Percentiles rank a stretch among this genome's conserved stretches.
phyloP scores from a whole-genome alignment of 2,888 invertebrate species.

The Platynereis dumerilii region DNA sequence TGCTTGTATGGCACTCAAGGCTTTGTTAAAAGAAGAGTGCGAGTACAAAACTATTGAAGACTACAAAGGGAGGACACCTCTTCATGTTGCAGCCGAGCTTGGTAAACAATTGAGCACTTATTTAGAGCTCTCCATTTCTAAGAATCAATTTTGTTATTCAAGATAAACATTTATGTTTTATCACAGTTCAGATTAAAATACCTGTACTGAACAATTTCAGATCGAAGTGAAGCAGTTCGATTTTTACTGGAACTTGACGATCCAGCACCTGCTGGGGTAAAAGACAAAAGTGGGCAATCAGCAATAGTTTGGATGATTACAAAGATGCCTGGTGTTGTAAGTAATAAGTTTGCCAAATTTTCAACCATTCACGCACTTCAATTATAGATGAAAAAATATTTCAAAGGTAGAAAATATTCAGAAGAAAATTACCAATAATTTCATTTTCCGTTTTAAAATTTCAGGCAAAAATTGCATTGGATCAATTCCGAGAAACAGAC shows the following conservation, averaged over 20 bases:
- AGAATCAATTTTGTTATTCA: no score
- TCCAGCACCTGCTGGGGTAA: slow-evolving; percentile 49
- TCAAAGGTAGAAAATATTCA: no score
- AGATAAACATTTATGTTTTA: no score
- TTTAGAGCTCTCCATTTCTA: no score
- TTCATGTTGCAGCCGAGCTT: slow-evolving; percentile 60
- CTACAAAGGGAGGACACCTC: slow-evolving; percentile 59
- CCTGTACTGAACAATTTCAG: slow-evolving; percentile 44
- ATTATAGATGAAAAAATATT: no score
- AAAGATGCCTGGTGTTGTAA: slow-evolving; percentile 61
- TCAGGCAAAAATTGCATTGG: slow-evolving; percentile 55
- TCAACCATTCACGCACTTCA: no score
- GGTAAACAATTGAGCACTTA: slow-evolving; percentile 42
- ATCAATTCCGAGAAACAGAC: slow-evolving; percentile 56
- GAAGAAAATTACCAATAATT: no score
- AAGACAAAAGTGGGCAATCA: slow-evolving; percentile 50
- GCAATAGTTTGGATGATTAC: slow-evolving; percentile 60
- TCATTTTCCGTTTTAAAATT: slow-evolving; percentile 10
- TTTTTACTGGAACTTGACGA: slow-evolving; percentile 53
- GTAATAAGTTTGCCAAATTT: slow-evolving; percentile 26
- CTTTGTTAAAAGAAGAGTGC: slow-evolving; percentile 51
- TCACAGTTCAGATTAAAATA: no score
- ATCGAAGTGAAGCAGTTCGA: slow-evolving; percentile 60
- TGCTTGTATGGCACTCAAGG: slow-evolving; percentile 50
- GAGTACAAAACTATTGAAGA: slow-evolving; percentile 50